A percentile compares a stretch with the other conserved stretches of the same genome.
phyloP scores from a whole-genome alignment of 2,888 invertebrate species.

The Colostygia pectinataria region DNA sequence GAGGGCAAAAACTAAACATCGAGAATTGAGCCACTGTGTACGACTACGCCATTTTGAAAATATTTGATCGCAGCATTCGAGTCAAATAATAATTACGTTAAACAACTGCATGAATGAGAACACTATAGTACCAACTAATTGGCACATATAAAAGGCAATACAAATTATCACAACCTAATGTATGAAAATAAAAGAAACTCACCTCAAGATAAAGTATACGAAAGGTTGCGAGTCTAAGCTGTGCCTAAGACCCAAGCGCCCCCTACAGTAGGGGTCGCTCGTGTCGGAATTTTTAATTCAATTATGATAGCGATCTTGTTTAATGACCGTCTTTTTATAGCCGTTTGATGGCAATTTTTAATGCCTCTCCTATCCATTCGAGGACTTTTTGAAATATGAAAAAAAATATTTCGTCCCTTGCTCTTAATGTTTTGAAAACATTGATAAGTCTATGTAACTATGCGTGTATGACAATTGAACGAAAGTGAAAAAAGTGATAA shows the following conservation, averaged over 20 bases:
- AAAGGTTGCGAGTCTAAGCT: neutral
- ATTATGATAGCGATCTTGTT: constrained; percentile 82
- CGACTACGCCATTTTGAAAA: too few species aligned
- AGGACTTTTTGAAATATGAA: constrained; percentile 37
- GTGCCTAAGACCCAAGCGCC: constrained; percentile 24
- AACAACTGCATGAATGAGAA: too few species aligned
- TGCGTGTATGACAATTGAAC: constrained; percentile 37
- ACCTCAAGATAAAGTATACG: too few species aligned
- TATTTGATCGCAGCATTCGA: too few species aligned
- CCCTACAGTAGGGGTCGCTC: constrained; percentile 57
- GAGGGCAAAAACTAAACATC: too few species aligned
- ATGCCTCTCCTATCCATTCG: constrained; percentile 42
- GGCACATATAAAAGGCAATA: too few species aligned
- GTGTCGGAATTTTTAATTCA: constrained; percentile 83
- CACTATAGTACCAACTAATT: too few species aligned
- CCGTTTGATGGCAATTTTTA: constrained; percentile 59
- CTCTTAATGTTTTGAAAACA: constrained; percentile 53
- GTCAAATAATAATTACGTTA: too few species aligned
- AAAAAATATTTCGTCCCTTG: constrained; percentile 31
- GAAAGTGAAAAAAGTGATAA: constrained; percentile 29
- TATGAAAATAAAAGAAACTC: too few species aligned
- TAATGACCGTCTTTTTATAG: constrained; percentile 73
- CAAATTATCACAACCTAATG: too few species aligned
- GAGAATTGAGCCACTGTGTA: too few species aligned
- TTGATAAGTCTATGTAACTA: constrained; percentile 63